phyloP scores from a whole-genome alignment of 1,140 invertebrate species.

The Pectinophora gossypiella region DNA sequence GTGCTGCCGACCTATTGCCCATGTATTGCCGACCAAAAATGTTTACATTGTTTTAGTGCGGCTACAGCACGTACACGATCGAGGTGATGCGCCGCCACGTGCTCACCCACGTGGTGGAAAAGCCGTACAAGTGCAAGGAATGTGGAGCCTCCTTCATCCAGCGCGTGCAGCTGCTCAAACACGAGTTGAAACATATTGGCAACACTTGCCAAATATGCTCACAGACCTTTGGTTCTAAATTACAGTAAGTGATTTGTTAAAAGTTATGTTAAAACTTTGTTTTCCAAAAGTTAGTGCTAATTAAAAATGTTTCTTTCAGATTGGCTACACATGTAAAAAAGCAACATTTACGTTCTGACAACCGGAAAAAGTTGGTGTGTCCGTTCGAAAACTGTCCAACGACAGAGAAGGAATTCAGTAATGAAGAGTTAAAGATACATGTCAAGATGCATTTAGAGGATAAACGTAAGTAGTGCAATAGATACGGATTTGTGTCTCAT shows the following conservation, averaged over 20 bases:
- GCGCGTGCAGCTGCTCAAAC: constrained; percentile 42
- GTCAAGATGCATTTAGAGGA: constrained; percentile 44
- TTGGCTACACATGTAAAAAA: no score
- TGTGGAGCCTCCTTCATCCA: constrained; percentile 57
- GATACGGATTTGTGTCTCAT: no score
- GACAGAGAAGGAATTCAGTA: constrained; percentile 29
- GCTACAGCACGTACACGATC: constrained; percentile 57
- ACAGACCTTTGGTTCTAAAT: no score
- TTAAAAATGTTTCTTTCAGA: no score
- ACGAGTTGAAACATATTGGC: constrained; percentile 39
- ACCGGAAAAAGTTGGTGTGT: constrained; percentile 31
- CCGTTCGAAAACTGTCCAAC: constrained; percentile 30
- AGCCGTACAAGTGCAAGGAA: constrained; percentile 51
- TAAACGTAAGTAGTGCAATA: no score
- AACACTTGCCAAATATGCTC: constrained; percentile 36
- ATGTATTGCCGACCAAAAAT: no score
- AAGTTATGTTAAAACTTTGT: no score
- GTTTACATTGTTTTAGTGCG: constrained; percentile 36
- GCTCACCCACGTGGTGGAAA: constrained; percentile 45
- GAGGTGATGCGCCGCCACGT: constrained; percentile 62
- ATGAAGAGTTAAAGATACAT: constrained; percentile 29
- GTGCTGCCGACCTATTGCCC: no score
- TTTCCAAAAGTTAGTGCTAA: no score
- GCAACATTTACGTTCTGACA: no score
- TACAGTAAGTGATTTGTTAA: no score